Percentiles rank a stretch among this genome's conserved stretches.
Evolutionary conservation across 2,888 invertebrate genomes (phyloP).

Genomic region (Coelopa pilipes): DNA sequence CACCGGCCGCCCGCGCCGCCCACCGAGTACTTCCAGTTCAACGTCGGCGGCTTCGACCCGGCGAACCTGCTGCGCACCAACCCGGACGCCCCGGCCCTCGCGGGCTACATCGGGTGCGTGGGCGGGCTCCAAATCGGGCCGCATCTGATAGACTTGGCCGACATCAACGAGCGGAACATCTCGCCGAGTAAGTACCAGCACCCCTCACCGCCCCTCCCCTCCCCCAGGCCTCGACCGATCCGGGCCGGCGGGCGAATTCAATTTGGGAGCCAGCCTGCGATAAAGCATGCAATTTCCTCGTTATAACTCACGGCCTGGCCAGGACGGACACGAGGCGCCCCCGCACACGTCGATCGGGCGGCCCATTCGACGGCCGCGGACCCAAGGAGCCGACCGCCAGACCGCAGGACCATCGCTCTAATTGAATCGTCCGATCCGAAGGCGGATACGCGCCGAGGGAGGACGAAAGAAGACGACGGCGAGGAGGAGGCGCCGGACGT

Average conservation of each 20-base stretch:
- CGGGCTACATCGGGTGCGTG: slow-evolving; percentile 87
- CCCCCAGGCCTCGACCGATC: too few species aligned
- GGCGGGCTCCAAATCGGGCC: slow-evolving; percentile 87
- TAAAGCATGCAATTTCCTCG: slow-evolving; percentile 36
- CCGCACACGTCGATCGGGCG: slow-evolving; percentile 6
- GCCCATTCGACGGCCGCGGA: neutral
- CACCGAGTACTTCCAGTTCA: slow-evolving; percentile 88
- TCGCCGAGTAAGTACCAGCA: slow-evolving; percentile 72
- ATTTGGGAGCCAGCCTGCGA: slow-evolving; percentile 25
- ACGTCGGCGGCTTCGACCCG: slow-evolving; percentile 86
- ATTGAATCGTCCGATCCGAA: slow-evolving; percentile 13
- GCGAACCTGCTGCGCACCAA: slow-evolving; percentile 75
- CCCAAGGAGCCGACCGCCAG: neutral
- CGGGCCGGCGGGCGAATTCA: neutral
- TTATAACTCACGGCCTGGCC: slow-evolving; percentile 17
- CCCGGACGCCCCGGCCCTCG: slow-evolving; percentile 69
- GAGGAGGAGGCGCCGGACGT: too few species aligned
- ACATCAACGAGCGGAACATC: slow-evolving; percentile 75
- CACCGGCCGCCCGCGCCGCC: slow-evolving; percentile 90
- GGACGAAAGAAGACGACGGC: too few species aligned
- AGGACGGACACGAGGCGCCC: neutral
- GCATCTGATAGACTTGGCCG: slow-evolving; percentile 81
- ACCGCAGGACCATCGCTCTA: slow-evolving; percentile 10
- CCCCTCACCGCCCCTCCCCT: neutral
- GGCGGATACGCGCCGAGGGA: neutral